Conservation (phyloP, 2,113 vertebrate genomes). For the Chionomys nivalis region DNA sequence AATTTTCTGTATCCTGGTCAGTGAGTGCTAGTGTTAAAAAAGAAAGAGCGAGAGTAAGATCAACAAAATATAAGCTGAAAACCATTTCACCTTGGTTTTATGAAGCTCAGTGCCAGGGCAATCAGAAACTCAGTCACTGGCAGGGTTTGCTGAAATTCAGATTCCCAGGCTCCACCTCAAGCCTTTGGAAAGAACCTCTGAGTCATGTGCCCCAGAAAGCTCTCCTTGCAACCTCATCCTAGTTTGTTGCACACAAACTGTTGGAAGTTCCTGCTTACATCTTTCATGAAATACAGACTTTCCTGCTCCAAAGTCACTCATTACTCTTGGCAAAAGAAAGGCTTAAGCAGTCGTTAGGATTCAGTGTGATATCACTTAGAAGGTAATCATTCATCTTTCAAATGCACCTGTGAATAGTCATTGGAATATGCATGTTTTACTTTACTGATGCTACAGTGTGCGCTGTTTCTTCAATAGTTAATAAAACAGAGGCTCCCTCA, state of each 20-base stretch:
- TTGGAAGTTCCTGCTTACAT: background rate
- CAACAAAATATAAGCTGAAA: background rate
- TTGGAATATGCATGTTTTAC: background rate
- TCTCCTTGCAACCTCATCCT: background rate
- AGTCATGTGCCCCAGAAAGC: background rate
- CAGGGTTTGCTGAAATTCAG: background rate
- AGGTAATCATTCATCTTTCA: background rate
- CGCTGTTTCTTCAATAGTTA: background rate
- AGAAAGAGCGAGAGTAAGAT: constrained; percentile 33
- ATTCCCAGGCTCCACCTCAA: background rate
- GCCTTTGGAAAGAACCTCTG: constrained; percentile 10
- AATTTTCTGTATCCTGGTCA: constrained; percentile 40
- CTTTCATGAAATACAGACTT: background rate
- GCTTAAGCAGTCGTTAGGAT: background rate
- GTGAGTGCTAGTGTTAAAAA: constrained; percentile 58
- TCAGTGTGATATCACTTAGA: background rate
- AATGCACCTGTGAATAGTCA: background rate
- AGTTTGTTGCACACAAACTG: background rate
- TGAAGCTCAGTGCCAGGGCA: background rate
- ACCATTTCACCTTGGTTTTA: constrained; percentile 49
- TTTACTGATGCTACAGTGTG: background rate
- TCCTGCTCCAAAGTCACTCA: background rate
- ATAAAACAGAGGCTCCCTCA: background rate
- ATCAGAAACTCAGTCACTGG: background rate
- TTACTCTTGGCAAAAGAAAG: background rate